Percentiles rank a stretch among this genome's conserved stretches.
These are phyloP conservation scores for Coranthus polyacanthus DNA, from an alignment of 2,797 vertebrate species.

Conservation along the genomic window DNA sequence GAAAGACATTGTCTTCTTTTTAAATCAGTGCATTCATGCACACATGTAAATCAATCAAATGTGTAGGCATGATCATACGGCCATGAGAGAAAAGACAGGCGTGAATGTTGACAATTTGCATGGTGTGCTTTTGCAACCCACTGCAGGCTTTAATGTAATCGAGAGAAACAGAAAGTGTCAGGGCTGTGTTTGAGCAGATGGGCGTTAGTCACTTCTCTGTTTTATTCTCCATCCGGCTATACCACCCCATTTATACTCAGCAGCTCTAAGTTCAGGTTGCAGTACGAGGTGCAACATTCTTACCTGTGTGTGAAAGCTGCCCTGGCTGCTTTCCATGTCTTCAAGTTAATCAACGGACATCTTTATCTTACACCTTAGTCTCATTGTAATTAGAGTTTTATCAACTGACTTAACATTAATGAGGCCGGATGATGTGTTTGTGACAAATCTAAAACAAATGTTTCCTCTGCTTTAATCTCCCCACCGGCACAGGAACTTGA, in stretches of 20 bases:
- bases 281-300: slow-evolving; percentile 58
- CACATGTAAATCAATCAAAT: not conserved
- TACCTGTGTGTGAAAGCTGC: slow-evolving; percentile 59
- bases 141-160: slow-evolving; percentile 34
- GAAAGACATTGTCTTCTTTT: not conserved
- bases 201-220: slow-evolving; percentile 60
- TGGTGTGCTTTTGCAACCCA: slow-evolving; percentile 47
- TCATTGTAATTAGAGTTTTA: not conserved
- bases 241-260: slow-evolving; percentile 67
- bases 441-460: slow-evolving; percentile 24
- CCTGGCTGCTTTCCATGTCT: slow-evolving; percentile 36
- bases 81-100: slow-evolving; percentile 8
- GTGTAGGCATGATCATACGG: not conserved
- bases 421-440: slow-evolving; percentile 4
- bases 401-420: not conserved
- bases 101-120: slow-evolving; percentile 80
- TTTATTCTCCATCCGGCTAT: slow-evolving; percentile 48
- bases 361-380: not conserved
- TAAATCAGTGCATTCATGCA: not conserved
- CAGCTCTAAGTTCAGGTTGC: slow-evolving; percentile 52
- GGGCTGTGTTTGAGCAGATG: slow-evolving; percentile 34
- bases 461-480: slow-evolving; percentile 15
- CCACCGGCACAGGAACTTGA: slow-evolving; percentile 28
- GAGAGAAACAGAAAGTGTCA: slow-evolving; percentile 53
- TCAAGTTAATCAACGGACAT: slow-evolving; percentile 13